Evolutionary conservation across 2,888 invertebrate species (phyloP).

Genomic region (Hemicrepidius hirtus): DNA sequence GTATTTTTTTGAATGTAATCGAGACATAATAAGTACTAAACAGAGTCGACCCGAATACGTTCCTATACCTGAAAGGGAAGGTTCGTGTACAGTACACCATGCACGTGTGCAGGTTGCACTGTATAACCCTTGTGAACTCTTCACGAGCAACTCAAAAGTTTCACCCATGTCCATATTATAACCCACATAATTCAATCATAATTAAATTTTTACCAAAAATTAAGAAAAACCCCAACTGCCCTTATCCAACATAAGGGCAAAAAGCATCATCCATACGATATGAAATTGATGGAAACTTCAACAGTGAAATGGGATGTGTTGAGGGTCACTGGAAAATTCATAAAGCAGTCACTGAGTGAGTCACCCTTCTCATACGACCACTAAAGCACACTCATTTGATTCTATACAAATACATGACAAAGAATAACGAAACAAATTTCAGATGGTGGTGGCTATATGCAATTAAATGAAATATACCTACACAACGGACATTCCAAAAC

Average conservation of each 20-base stretch:
- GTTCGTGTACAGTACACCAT: constrained; percentile 36
- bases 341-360: constrained; percentile 55
- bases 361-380: constrained; percentile 56
- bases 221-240: neutral
- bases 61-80: constrained; percentile 44
- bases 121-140: constrained; percentile 32
- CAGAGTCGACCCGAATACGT: constrained; percentile 46
- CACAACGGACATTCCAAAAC: constrained; percentile 61
- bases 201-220: neutral
- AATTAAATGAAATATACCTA: constrained; percentile 58
- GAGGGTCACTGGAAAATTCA: constrained; percentile 52
- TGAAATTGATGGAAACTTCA: neutral
- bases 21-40: constrained; percentile 54
- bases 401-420: constrained; percentile 57
- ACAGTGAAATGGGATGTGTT: constrained; percentile 8
- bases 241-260: neutral
- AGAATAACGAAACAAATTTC: constrained; percentile 56
- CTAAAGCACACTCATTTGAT: constrained; percentile 54
- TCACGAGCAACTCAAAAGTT: constrained; percentile 13
- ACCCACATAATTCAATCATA: neutral
- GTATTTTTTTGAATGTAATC: constrained; percentile 54
- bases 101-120: constrained; percentile 53
- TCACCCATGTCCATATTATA: neutral
- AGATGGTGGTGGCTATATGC: constrained; percentile 46
- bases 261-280: neutral